These are phyloP conservation scores for Danaus melanippus DNA, from an alignment of 1,140 invertebrate genomes.

Conservation along the genomic window DNA sequence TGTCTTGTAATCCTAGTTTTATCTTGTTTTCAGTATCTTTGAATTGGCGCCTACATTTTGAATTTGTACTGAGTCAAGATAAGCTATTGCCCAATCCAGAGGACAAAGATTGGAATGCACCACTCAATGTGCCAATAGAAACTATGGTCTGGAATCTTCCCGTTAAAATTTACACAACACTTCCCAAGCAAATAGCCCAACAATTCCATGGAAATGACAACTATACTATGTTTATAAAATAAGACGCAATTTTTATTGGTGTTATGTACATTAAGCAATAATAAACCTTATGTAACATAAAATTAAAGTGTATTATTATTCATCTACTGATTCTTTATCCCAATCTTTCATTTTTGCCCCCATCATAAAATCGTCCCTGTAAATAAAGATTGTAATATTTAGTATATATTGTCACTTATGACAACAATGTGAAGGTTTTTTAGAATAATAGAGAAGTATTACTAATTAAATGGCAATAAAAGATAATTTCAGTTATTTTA, in stretches of 20 bases:
- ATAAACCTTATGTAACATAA: background rate
- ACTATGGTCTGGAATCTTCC: constrained; percentile 99
- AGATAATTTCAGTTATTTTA: constrained; percentile 2
- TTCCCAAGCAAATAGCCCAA: constrained; percentile 84
- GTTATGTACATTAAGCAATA: too few relatives aligned
- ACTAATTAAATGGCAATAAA: constrained; percentile 3
- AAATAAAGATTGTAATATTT: constrained; percentile 62
- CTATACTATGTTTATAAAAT: constrained; percentile 65
- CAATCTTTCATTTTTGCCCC: constrained; percentile 92
- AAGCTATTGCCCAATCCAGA: constrained; percentile 61
- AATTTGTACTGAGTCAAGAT: constrained; percentile 89
- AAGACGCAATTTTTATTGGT: constrained; percentile 5
- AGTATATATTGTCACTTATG: too few relatives aligned
- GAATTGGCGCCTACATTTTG: constrained; percentile 95
- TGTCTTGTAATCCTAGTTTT: too few relatives aligned
- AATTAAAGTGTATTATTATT: constrained; percentile 27
- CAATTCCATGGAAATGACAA: constrained; percentile 62
- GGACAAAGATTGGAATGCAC: constrained; percentile 84
- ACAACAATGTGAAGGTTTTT: too few relatives aligned
- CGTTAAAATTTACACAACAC: constrained; percentile 91
- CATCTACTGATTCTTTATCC: constrained; percentile 80
- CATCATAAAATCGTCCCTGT: constrained; percentile 90
- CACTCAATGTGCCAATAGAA: constrained; percentile 89
- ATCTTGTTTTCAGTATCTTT: constrained; percentile 79
- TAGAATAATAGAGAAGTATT: background rate